Evolutionary conservation across 1,140 invertebrate genomes (phyloP).

Genomic region (Papilio dardanus): DNA sequence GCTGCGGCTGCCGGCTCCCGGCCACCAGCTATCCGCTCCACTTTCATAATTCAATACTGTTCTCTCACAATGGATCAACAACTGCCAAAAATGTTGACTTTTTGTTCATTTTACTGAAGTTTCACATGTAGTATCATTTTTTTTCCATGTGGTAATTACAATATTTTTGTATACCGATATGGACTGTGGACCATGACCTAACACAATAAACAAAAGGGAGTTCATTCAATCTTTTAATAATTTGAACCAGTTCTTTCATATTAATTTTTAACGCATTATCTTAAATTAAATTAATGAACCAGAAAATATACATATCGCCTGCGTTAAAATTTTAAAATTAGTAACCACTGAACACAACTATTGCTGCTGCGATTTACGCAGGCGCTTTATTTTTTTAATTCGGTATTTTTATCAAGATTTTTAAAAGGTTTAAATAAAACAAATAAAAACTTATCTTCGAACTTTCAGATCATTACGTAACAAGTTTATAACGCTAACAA

Average conservation of each 20-base stretch:
- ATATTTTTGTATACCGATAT: too few species aligned
- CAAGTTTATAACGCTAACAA: too few species aligned
- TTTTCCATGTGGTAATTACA: too few species aligned
- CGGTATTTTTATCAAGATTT: not conserved
- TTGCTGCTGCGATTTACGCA: not conserved
- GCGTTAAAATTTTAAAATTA: not conserved
- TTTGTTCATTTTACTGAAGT: not conserved
- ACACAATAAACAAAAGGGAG: not conserved
- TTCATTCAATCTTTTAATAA: not conserved
- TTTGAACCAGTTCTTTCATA: not conserved
- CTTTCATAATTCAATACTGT: slow-evolving; percentile 1
- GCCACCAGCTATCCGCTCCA: not conserved
- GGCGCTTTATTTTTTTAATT: not conserved
- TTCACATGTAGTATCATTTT: not conserved
- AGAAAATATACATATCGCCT: not conserved
- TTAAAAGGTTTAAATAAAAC: too few species aligned
- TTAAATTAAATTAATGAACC: not conserved
- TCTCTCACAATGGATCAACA: not conserved
- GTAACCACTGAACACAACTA: not conserved
- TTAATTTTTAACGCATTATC: not conserved
- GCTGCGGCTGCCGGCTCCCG: not conserved
- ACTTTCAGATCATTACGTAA: too few species aligned
- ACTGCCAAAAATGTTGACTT: not conserved
- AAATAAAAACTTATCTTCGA: too few species aligned
- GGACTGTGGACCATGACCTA: not conserved